phyloP scores from a whole-genome alignment of 1,140 invertebrate species.

The Aphidius ervi region DNA sequence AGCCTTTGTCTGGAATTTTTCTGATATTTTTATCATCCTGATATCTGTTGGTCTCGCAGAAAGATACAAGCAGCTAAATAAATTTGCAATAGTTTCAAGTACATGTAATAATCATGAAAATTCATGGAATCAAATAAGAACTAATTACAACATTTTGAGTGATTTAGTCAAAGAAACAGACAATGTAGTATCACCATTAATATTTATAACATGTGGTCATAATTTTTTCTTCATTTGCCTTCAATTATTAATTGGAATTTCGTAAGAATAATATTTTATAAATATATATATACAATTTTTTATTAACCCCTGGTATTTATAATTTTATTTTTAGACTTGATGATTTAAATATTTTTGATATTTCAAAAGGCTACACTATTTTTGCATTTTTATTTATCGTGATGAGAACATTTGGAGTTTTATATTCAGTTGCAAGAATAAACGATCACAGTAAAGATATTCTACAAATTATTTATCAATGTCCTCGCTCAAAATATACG shows the following conservation, averaged over 20 bases:
- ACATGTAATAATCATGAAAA: conserved; percentile 23
- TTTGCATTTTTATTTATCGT: conserved; percentile 59
- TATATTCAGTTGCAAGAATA: conserved; percentile 58
- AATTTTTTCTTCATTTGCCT: conserved; percentile 72
- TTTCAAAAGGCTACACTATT: conserved; percentile 54
- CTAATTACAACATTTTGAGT: conserved; percentile 58
- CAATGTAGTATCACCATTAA: conserved; percentile 55
- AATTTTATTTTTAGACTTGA: conserved; percentile 21
- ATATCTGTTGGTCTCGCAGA: conserved; percentile 46
- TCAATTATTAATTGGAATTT: conserved; percentile 68
- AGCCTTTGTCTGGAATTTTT: conserved; percentile 67
- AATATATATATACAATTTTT: too few species aligned
- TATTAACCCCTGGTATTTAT: neutral
- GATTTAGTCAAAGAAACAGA: conserved; percentile 57
- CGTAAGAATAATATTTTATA: conserved; percentile 50
- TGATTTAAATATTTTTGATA: conserved; percentile 30
- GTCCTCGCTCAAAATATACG: conserved; percentile 56
- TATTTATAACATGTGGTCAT: conserved; percentile 64
- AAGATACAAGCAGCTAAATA: conserved; percentile 43
- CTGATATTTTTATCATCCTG: conserved; percentile 63
- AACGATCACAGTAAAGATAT: conserved; percentile 60
- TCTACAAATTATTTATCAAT: conserved; percentile 54
- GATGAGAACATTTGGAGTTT: conserved; percentile 56
- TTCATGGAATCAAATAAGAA: conserved; percentile 56
- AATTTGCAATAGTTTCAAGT: conserved; percentile 25